Conservation (phyloP, 2,888 invertebrate species). For the Cephus pulcher region DNA sequence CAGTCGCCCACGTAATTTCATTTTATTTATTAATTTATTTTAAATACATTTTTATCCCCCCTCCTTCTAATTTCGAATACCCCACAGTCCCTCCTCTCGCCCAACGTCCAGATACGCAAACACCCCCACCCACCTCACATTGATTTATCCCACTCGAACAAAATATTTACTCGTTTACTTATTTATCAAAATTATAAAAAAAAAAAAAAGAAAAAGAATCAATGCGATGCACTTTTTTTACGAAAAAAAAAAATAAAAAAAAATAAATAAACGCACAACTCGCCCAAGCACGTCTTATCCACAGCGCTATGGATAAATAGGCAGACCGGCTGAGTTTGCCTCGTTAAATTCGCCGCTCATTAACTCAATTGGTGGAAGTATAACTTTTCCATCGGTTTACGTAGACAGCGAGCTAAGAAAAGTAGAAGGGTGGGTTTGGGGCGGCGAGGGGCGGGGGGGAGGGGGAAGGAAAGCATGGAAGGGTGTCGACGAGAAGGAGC, state of each 20-base stretch:
- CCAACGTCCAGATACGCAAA: background rate
- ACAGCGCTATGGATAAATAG: background rate
- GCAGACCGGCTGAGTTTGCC: background rate
- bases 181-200: background rate
- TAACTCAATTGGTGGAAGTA: background rate
- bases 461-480: slow-evolving; percentile 27
- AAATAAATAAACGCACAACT: background rate
- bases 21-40: background rate
- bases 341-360: background rate
- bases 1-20: background rate
- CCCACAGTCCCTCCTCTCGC: background rate
- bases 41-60: background rate
- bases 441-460: slow-evolving; percentile 13
- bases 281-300: background rate
- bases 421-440: slow-evolving; percentile 14
- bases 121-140: background rate
- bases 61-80: background rate
- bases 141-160: background rate
- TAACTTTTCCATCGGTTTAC: background rate
- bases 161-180: background rate
- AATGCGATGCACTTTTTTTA: background rate
- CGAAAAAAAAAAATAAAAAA: no score
- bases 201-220: background rate
- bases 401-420: background rate
- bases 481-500: slow-evolving; percentile 23